phyloP scores from a whole-genome alignment of 2,797 vertebrate species.

The Botia kubotai region DNA sequence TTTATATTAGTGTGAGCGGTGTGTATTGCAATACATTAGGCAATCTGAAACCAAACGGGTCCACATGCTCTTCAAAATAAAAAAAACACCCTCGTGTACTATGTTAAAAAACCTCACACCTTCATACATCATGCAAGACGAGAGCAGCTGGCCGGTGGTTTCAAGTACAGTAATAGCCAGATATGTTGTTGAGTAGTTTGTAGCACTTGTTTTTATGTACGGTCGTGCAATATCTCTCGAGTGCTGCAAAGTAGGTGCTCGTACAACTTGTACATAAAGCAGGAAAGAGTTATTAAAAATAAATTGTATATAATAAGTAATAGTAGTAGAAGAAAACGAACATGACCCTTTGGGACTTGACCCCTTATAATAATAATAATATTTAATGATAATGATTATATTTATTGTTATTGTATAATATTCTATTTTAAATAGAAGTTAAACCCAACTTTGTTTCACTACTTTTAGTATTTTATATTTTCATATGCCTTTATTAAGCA shows the following conservation, averaged over 20 bases:
- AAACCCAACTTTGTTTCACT: no score
- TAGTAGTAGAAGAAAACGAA: no score
- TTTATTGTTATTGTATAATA: no score
- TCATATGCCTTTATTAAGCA: no score
- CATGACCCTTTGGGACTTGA: no score
- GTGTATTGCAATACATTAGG: conserved; percentile 59
- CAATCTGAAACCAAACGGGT: conserved; percentile 59
- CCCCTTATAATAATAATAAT: no score
- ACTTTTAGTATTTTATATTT: no score
- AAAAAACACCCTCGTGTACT: conserved; percentile 39
- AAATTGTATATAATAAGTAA: background rate
- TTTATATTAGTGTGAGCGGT: conserved; percentile 57
- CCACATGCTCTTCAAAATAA: conserved; percentile 28
- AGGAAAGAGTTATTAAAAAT: background rate
- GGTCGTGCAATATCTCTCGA: background rate
- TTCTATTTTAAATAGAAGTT: no score
- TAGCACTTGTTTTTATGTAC: background rate
- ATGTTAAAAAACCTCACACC: conserved; percentile 43
- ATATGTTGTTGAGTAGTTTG: conserved; percentile 26
- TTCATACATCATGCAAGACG: conserved; percentile 44
- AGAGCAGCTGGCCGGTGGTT: conserved; percentile 21
- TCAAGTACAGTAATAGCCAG: background rate
- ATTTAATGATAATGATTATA: no score
- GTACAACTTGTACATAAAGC: background rate
- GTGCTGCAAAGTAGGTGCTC: background rate